phyloP scores from a whole-genome alignment of 2,888 invertebrate species.

The Leptothorax acervorum region DNA sequence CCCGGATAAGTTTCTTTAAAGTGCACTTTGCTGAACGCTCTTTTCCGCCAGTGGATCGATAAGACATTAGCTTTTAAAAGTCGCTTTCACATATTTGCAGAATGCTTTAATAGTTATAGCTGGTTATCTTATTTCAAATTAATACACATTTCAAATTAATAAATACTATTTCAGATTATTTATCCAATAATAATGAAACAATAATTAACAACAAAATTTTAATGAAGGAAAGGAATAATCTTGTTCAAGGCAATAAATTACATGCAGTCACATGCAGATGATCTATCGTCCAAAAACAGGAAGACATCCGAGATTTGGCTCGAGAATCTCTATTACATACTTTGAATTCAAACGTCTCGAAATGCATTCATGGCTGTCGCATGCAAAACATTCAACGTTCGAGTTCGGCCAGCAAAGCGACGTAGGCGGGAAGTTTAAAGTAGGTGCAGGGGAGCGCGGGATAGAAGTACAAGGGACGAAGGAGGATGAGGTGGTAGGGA shows the following conservation, averaged over 20 bases:
- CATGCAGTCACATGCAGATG: background rate
- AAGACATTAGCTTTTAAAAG: slow-evolving; percentile 15
- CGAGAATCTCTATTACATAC: slow-evolving; percentile 66
- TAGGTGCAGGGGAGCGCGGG: slow-evolving; percentile 53
- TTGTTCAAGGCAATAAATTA: slow-evolving; percentile 1
- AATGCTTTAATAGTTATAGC: background rate
- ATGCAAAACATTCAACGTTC: slow-evolving; percentile 79
- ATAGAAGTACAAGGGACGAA: slow-evolving; percentile 50
- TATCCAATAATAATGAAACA: background rate
- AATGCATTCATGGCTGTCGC: slow-evolving; percentile 78
- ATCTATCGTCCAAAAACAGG: slow-evolving; percentile 59
- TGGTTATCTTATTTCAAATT: background rate
- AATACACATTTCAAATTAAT: background rate
- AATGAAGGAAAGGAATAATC: background rate
- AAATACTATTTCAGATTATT: background rate
- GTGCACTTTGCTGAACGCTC: slow-evolving; percentile 32
- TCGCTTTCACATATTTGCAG: background rate
- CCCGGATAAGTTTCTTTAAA: slow-evolving; percentile 57
- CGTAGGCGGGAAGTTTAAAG: slow-evolving; percentile 72
- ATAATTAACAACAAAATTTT: background rate
- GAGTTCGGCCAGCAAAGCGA: slow-evolving; percentile 67
- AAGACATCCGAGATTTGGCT: slow-evolving; percentile 63
- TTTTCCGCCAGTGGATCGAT: slow-evolving; percentile 20
- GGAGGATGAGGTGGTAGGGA: slow-evolving; percentile 57
- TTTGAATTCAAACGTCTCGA: slow-evolving; percentile 74